phyloP scores from a whole-genome alignment of 2,797 vertebrate genomes.

The Balearica regulorum region DNA sequence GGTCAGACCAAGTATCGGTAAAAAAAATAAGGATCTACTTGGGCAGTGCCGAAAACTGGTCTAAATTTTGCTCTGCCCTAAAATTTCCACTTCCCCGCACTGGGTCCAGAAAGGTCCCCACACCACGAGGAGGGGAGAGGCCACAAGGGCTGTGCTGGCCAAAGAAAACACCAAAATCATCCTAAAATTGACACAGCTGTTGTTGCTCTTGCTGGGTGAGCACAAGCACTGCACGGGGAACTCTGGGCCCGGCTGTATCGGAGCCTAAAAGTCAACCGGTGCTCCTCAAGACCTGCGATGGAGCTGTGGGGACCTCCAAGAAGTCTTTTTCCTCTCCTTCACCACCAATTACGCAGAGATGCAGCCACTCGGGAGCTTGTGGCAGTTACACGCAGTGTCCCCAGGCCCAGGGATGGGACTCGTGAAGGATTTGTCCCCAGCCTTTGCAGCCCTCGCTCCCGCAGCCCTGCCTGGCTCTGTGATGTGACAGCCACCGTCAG shows the following conservation, averaged over 20 bases:
- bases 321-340: neutral
- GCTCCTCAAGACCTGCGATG: neutral
- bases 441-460: rapidly evolving
- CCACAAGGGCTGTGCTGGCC: neutral
- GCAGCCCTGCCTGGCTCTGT: neutral
- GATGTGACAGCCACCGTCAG: rapidly evolving
- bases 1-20: neutral
- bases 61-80: neutral
- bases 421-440: neutral
- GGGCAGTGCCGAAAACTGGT: neutral
- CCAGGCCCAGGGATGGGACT: neutral
- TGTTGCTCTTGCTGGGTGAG: neutral
- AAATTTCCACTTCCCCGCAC: neutral
- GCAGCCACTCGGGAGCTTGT: neutral
- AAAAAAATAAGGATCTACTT: neutral
- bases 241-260: too few species aligned
- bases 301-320: neutral
- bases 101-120: neutral
- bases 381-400: neutral
- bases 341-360: neutral
- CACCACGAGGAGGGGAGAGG: neutral
- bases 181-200: neutral
- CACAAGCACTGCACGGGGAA: neutral
- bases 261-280: neutral
- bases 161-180: neutral